These are phyloP conservation scores for Procambarus clarkii DNA, from an alignment of 1,140 invertebrate species.

Conservation along the genomic window DNA sequence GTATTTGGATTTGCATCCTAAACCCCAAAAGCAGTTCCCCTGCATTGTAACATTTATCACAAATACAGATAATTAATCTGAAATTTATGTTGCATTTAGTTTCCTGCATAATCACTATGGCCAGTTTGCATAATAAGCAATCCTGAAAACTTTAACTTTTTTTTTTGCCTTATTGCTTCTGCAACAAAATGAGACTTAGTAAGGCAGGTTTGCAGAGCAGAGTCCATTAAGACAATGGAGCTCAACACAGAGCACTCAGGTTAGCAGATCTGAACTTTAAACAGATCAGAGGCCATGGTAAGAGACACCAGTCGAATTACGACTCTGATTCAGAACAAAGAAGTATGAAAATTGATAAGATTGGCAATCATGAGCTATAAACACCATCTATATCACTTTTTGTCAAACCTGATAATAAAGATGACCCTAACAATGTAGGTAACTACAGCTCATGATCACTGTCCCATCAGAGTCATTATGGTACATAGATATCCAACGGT, in stretches of 20 bases:
- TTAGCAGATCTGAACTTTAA: slow-evolving; percentile 32
- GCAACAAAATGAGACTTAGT: slow-evolving; percentile 60
- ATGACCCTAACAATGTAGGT: background rate
- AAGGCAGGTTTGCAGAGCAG: slow-evolving; percentile 61
- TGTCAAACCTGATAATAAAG: background rate
- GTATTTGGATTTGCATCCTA: slow-evolving; percentile 23
- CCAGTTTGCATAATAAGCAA: slow-evolving; percentile 56
- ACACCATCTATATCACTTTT: background rate
- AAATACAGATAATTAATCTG: slow-evolving; percentile 42
- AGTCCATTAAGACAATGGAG: slow-evolving; percentile 38
- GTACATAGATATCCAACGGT: slow-evolving; percentile 32
- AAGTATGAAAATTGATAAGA: slow-evolving; percentile 20
- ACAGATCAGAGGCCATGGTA: slow-evolving; percentile 38
- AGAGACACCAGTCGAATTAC: slow-evolving; percentile 43
- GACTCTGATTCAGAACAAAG: slow-evolving; percentile 58
- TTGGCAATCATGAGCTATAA: slow-evolving; percentile 8
- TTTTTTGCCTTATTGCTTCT: slow-evolving; percentile 65
- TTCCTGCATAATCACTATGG: slow-evolving; percentile 9
- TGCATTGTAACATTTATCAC: slow-evolving; percentile 50
- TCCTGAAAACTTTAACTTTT: slow-evolving; percentile 35
- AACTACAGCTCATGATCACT: slow-evolving; percentile 1
- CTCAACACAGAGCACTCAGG: slow-evolving; percentile 47
- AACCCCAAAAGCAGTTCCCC: slow-evolving; percentile 29
- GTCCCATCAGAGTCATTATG: slow-evolving; percentile 35
- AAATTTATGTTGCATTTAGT: slow-evolving; percentile 51